phyloP scores from a whole-genome alignment of 2,797 vertebrate species.

The Gymnoscopelus microlampas region DNA sequence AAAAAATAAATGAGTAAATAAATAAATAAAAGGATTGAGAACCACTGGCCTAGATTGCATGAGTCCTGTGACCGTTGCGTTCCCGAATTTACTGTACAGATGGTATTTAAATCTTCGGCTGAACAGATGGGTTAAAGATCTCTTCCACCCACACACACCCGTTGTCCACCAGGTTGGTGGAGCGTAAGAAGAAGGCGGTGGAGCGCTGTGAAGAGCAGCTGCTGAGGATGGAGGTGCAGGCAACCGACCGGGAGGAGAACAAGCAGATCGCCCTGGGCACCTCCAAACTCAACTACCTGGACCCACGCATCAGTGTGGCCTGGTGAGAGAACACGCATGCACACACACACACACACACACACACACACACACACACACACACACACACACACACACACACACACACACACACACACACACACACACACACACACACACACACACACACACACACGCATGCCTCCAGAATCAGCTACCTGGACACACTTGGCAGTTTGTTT shows the following conservation, averaged over 20 bases:
- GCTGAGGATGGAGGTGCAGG: slow-evolving; percentile 86
- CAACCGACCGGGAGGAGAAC: slow-evolving; percentile 86
- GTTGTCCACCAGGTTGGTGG: slow-evolving; percentile 72
- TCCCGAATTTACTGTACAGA: too few species aligned
- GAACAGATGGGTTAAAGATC: too few species aligned
- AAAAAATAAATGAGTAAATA: too few species aligned
- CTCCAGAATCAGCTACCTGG: too few species aligned
- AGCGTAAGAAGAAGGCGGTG: slow-evolving; percentile 79
- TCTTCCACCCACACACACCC: neutral
- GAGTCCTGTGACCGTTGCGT: too few species aligned
- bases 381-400: neutral
- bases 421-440: neutral
- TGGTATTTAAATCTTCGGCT: too few species aligned
- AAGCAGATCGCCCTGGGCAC: slow-evolving; percentile 86
- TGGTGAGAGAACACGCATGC: slow-evolving; percentile 71
- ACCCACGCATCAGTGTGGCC: slow-evolving; percentile 85
- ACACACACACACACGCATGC: too few species aligned
- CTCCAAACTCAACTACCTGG: slow-evolving; percentile 89
- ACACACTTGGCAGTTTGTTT: too few species aligned
- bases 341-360: neutral
- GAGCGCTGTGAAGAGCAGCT: slow-evolving; percentile 81
- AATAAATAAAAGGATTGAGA: too few species aligned
- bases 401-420: neutral
- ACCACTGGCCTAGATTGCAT: too few species aligned
- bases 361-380: too few species aligned